phyloP scores from a whole-genome alignment of 2,113 vertebrate species.

The Onychostruthus taczanowskii region DNA sequence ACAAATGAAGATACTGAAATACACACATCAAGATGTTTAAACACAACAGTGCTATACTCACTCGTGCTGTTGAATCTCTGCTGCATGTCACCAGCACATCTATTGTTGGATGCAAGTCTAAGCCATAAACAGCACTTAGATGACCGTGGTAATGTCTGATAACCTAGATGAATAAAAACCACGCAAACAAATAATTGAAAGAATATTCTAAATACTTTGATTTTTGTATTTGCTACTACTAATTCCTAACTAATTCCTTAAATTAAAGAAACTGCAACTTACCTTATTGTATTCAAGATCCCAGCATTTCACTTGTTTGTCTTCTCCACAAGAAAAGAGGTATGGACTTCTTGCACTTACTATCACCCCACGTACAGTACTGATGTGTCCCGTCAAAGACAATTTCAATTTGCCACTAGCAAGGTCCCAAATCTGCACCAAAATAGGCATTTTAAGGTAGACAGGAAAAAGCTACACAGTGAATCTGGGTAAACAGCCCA shows the following conservation, averaged over 20 bases:
- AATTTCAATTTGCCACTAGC: constrained; percentile 95
- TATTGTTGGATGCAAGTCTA: constrained; percentile 95
- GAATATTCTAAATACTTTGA: not conserved
- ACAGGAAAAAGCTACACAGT: not conserved
- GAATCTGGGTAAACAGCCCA: not conserved
- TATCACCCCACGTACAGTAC: constrained; percentile 93
- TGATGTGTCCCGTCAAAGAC: constrained; percentile 96
- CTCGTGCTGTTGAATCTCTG: constrained; percentile 93
- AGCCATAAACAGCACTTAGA: constrained; percentile 92
- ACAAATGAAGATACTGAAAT: not conserved
- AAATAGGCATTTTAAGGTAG: not conserved
- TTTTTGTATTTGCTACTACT: not conserved
- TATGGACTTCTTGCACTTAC: constrained; percentile 92
- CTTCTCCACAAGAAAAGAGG: constrained; percentile 97
- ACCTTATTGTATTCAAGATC: constrained; percentile 99
- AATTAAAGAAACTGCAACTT: not conserved
- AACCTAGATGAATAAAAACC: constrained; percentile 73
- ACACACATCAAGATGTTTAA: not conserved
- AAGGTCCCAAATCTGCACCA: constrained; percentile 93
- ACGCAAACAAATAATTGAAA: not conserved
- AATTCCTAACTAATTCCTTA: not conserved
- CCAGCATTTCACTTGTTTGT: constrained; percentile 99
- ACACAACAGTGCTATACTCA: constrained; percentile 38
- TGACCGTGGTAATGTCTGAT: constrained; percentile 98
- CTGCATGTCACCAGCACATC: constrained; percentile 96